A percentile compares a stretch with the other conserved stretches of the same genome.
phyloP scores from a whole-genome alignment of 23 tunicate species.

The Oikopleura vanhoeffeni region DNA sequence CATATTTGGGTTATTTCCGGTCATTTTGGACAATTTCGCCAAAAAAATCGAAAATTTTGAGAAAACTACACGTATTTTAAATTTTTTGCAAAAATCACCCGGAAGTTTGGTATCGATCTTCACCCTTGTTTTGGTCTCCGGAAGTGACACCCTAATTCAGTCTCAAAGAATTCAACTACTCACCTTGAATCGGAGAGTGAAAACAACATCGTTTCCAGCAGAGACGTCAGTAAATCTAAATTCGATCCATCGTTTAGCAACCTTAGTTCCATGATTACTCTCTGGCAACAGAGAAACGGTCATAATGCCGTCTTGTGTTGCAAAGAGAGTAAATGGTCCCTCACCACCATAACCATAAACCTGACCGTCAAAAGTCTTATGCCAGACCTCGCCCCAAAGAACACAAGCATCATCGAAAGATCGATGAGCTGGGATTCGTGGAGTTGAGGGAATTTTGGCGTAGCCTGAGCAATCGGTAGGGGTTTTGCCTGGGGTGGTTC shows the following conservation, averaged over 20 bases:
- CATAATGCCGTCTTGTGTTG: not conserved
- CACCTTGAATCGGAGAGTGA: slow-evolving; percentile 10
- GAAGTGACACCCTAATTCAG: too few species aligned
- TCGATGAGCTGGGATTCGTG: not conserved
- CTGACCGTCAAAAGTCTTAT: slow-evolving; percentile 23
- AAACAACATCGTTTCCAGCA: not conserved
- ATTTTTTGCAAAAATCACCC: too few species aligned
- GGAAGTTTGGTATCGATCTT: too few species aligned
- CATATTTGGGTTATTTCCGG: too few species aligned
- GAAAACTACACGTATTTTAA: too few species aligned
- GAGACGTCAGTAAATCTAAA: not conserved
- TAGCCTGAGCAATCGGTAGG: not conserved
- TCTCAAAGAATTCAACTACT: too few species aligned
- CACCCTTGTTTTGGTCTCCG: too few species aligned
- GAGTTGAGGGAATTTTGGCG: slow-evolving; percentile 10
- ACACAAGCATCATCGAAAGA: not conserved
- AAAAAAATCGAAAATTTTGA: too few species aligned
- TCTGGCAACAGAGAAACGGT: not conserved
- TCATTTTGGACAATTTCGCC: too few species aligned
- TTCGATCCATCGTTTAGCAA: not conserved
- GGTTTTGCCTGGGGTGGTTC: not conserved
- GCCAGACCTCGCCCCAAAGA: slow-evolving; percentile 9
- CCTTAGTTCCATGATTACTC: not conserved
- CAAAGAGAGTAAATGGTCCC: not conserved
- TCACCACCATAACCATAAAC: slow-evolving; percentile 16